A percentile compares a stretch with the other conserved stretches of the same genome.
Conservation (phyloP, 2,888 invertebrate species). For the Drosophila greeni region DNA sequence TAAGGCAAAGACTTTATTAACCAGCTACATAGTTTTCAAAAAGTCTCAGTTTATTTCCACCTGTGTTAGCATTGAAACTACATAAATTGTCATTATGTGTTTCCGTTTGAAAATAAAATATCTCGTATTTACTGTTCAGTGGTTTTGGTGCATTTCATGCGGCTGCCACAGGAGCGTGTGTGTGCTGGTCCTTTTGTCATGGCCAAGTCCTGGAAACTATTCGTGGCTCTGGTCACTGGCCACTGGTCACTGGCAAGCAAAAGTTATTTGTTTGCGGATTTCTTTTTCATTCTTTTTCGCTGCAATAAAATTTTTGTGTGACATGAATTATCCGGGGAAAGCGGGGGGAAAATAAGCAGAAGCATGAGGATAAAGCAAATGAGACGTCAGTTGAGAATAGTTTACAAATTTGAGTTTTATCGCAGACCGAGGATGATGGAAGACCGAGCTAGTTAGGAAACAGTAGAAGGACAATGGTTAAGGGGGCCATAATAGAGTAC, state of each 20-base stretch:
- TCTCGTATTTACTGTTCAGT: slow-evolving; percentile 41
- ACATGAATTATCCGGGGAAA: slow-evolving; percentile 26
- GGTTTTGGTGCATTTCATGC: slow-evolving; percentile 33
- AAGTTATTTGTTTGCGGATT: slow-evolving; percentile 31
- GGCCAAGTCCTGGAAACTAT: slow-evolving; percentile 31
- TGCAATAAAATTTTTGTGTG: slow-evolving; percentile 35
- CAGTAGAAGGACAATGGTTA: slow-evolving; percentile 5
- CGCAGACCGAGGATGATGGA: slow-evolving; percentile 21
- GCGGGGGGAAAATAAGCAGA: not conserved
- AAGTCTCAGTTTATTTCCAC: slow-evolving; percentile 12
- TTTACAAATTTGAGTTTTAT: slow-evolving; percentile 30
- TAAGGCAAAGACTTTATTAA: not conserved
- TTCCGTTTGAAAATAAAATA: slow-evolving; percentile 18
- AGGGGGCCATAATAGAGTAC: slow-evolving; percentile 2
- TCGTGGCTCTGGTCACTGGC: slow-evolving; percentile 25
- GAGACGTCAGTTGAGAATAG: slow-evolving; percentile 23
- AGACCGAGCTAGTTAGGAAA: not conserved
- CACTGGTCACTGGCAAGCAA: slow-evolving; percentile 26
- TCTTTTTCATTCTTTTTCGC: slow-evolving; percentile 17
- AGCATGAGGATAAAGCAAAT: slow-evolving; percentile 13
- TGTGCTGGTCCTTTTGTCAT: slow-evolving; percentile 15
- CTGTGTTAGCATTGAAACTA: slow-evolving; percentile 13
- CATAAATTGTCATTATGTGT: slow-evolving; percentile 25
- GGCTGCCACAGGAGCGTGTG: slow-evolving; percentile 10
- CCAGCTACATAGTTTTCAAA: not conserved